Evolutionary conservation across 2,113 vertebrate species (phyloP).

Genomic region (Cacatua alba): DNA sequence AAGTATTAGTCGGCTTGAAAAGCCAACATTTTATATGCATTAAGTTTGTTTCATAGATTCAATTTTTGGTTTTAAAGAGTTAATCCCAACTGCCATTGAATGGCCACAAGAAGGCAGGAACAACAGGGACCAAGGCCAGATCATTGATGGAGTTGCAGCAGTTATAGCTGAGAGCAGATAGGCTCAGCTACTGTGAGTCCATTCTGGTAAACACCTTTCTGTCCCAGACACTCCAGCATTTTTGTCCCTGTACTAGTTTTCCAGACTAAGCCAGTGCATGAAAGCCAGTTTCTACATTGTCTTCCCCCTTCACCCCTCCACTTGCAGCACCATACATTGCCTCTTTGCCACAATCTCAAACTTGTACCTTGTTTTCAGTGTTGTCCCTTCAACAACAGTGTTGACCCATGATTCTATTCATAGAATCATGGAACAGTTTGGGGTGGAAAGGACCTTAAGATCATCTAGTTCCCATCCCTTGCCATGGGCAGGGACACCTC

Average conservation of each 20-base stretch:
- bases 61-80: background rate
- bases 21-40: background rate
- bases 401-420: background rate
- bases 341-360: background rate
- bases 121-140: background rate
- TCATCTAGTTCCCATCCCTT: fast-evolving
- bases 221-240: background rate
- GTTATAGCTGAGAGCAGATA: background rate
- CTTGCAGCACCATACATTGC: background rate
- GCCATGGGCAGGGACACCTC: background rate
- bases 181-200: background rate
- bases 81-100: background rate
- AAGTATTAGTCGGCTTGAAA: background rate
- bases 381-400: background rate
- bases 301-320: background rate
- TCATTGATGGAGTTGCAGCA: background rate
- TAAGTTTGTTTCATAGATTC: background rate
- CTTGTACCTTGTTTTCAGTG: background rate
- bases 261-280: background rate
- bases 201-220: background rate
- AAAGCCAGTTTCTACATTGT: background rate
- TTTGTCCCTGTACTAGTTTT: background rate
- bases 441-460: background rate
- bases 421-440: background rate
- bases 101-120: background rate